A percentile compares a stretch with the other conserved stretches of the same genome.
phyloP scores from a whole-genome alignment of 1,140 invertebrate genomes.

The Dryas iulia region DNA sequence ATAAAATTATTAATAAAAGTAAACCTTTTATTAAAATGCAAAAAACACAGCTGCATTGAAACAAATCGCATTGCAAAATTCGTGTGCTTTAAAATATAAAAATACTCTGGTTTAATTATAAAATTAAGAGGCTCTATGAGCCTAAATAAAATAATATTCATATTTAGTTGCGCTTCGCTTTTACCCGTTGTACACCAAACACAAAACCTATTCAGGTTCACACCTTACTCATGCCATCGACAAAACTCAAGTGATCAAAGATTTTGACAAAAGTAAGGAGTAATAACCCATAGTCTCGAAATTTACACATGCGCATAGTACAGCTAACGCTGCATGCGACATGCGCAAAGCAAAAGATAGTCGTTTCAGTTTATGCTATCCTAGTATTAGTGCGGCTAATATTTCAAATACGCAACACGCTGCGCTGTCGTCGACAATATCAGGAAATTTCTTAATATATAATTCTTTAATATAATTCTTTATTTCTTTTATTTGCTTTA shows the following conservation, averaged over 20 bases:
- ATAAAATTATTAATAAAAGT: no score
- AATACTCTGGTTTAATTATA: neutral
- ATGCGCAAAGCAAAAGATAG: neutral
- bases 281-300: neutral
- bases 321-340: neutral
- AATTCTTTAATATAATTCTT: no score
- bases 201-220: neutral
- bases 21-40: no score
- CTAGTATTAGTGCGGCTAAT: conserved; percentile 9
- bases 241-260: neutral
- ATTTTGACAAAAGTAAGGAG: neutral
- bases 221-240: neutral
- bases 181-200: neutral
- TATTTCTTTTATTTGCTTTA: no score
- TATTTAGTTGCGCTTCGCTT: neutral
- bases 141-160: neutral
- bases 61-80: neutral
- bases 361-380: neutral
- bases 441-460: no score
- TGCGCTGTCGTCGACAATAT: no score
- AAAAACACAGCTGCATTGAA: neutral
- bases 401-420: neutral
- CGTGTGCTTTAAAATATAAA: neutral
- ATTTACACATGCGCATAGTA: neutral
- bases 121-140: neutral